Evolutionary conservation across 1,140 invertebrate species (phyloP).

Genomic region (Cepaea nemoralis): DNA sequence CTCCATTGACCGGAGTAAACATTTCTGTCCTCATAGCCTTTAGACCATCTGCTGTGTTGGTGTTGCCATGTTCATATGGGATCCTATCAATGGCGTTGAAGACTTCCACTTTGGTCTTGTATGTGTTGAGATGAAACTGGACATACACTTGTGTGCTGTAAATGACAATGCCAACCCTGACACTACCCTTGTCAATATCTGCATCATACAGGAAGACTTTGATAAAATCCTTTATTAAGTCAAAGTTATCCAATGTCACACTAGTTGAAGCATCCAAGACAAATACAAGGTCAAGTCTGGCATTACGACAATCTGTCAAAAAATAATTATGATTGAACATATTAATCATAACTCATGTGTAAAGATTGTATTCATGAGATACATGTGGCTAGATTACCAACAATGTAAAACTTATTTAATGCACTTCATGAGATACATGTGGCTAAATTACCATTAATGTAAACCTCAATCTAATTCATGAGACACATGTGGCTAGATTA

Average conservation of each 20-base stretch:
- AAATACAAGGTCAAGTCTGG: constrained; percentile 16
- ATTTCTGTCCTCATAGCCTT: constrained; percentile 12
- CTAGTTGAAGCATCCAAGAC: constrained; percentile 26
- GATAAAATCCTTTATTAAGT: constrained; percentile 22
- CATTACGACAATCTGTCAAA: constrained; percentile 3
- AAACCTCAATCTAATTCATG: too few species aligned
- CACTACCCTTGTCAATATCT: background rate
- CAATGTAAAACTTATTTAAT: too few species aligned
- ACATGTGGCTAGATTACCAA: too few species aligned
- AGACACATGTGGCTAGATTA: too few species aligned
- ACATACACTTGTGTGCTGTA: constrained; percentile 11
- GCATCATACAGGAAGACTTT: constrained; percentile 15
- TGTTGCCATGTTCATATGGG: constrained; percentile 5
- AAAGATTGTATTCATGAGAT: too few species aligned
- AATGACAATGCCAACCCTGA: background rate
- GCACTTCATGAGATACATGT: too few species aligned
- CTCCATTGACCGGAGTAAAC: constrained; percentile 5
- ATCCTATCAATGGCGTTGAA: constrained; percentile 23
- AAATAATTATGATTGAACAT: too few species aligned
- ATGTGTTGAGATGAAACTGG: constrained; percentile 20
- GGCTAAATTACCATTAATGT: too few species aligned
- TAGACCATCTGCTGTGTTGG: constrained; percentile 18
- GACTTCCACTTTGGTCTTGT: background rate
- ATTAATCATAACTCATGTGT: too few species aligned
- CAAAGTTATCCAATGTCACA: constrained; percentile 10